Evolutionary conservation across 2,113 vertebrate species (phyloP), one percentile per base, ranked within the genome.

Genomic region (Xiphophorus hellerii): DNA sequence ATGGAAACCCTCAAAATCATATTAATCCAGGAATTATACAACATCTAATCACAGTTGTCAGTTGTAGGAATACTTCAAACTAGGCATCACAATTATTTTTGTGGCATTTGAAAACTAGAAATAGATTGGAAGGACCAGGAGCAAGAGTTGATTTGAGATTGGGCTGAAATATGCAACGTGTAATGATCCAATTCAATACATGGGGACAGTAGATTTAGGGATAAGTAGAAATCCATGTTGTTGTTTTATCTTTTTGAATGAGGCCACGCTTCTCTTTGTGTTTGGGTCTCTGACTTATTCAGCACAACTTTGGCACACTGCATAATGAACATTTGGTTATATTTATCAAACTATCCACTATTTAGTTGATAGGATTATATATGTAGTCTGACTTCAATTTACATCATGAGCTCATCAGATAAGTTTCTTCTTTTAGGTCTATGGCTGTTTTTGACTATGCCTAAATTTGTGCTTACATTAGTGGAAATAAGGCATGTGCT

Each of bases 391-490:
- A 31, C 12, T 35, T 70, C 13, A 60, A 30, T 35, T 14, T 60
- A 2, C 29, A 35, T 25, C 13, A 31, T 60, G 30, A 70, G 12
- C 29, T 31, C 12, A 15, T 12, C 9, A 25, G 44, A 30, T 29
- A 70, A 33, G 33, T 60, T 6, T 58, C 51, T 58, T 10, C 2
- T n/a, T 58, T 35, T 58, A 3, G 12, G 5, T 69, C 67, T 29
- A 33, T 54, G 44, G 4, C 29, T 69, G 30, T 58, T 30, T 69
- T 27, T 61, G 69, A 62, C 13, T 39, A 62, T 29, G 62, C 33
- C 33, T 39, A 29, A 39, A 71, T 29, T 62, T 62, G 17, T 72
- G 33, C 35, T 62, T 62, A 42, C 27, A 42, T 62, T 72, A 72
- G 35, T 27, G 27, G 14, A 62, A 62, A 62, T 42, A 13, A 28